Conservation (phyloP, 2,113 vertebrate species). For the Benitochromis conjunctus region DNA sequence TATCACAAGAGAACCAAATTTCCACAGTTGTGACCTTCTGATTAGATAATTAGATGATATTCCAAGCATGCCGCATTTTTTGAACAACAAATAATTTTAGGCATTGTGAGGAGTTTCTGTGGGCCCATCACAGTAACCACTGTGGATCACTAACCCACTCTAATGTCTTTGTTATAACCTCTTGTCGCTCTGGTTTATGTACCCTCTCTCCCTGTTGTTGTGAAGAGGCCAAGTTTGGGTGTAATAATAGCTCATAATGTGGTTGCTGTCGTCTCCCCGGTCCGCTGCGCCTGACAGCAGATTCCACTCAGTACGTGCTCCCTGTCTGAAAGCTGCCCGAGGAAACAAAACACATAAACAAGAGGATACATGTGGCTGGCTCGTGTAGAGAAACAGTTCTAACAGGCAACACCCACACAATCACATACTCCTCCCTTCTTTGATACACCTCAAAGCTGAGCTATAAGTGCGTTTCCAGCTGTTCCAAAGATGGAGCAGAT, state of each 20-base stretch:
- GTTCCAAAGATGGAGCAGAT: constrained; percentile 7
- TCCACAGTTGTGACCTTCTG: neutral
- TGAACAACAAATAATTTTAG: neutral
- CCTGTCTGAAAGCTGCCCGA: neutral
- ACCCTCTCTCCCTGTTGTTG: neutral
- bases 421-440: neutral
- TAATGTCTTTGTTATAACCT: neutral
- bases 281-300: neutral
- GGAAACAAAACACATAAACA: neutral
- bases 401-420: neutral
- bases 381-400: neutral
- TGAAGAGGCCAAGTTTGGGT: neutral
- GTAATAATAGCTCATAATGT: constrained; percentile 3
- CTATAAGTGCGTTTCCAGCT: neutral
- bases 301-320: neutral
- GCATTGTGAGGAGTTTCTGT: neutral
- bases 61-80: neutral
- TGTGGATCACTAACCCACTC: neutral
- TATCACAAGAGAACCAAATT: neutral
- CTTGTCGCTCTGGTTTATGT: neutral
- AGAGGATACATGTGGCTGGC: neutral
- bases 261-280: neutral
- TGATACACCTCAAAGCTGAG: neutral
- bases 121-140: neutral
- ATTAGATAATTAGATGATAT: neutral